Evolutionary conservation across 2,113 vertebrate species (phyloP), one percentile per base, ranked within the genome.

Genomic region (Spea bombifrons): DNA sequence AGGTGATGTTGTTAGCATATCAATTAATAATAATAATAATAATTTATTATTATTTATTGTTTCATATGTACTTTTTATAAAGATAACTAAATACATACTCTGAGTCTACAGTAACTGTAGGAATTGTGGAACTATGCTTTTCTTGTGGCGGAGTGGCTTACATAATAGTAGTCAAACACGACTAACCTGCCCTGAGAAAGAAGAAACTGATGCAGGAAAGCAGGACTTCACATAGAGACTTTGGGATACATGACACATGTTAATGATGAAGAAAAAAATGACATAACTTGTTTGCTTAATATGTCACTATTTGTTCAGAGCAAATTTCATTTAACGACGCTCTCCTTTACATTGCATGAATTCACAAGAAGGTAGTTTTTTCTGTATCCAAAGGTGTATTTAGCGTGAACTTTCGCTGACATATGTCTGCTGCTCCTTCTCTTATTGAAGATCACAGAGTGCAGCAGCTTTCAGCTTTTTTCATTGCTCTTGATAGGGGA

Each of bases 311-410:
- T 69, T 67, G 80, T 59, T 81, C 43, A 81, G 65, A 70, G 84
- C 78, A 71, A 83, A 76, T 17, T 64, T 48, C 81, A 13, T 73
- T 83, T 83, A 83, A 69, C 79, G 74, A 83, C 81, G 72, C 76
- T 83, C 57, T 78, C 64, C 53, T 78, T 84, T 81, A 76, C 79
- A 82, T 84, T 86, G 83, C 82, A 82, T 43, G 71, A 76, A 66
- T 16, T 73, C 63, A 82, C 61, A 74, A 52, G 76, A 76, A 77
- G 78, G 55, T 75, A 72, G 75, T 88, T 85, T 82, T 79, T 68
- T 55, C 0, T 1, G 16, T 76, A 85, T 82, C 83, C 81, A 88
- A 73, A 87, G 85, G 67, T 64, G 75, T 83, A 81, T 76, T 85
- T 82, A 83, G 63, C 47, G 75, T 81, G 87, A 83, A 81, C 7